Evolutionary conservation across 2,797 vertebrate species (phyloP).

Genomic region (Intellagama lesueurii): DNA sequence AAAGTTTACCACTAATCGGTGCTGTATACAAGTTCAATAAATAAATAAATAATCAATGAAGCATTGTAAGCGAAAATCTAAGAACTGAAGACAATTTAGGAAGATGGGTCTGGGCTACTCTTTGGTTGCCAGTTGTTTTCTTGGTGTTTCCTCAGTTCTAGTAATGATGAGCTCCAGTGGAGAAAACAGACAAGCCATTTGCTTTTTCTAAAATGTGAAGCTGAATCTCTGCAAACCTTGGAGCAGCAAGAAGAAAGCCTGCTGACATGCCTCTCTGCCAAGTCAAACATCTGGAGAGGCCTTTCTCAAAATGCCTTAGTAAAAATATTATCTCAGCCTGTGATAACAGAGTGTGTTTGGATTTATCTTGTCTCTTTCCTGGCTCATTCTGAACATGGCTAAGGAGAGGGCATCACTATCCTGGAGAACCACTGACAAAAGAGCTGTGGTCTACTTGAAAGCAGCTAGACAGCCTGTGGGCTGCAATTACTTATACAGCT

Average conservation of each 20-base stretch:
- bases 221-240: slow-evolving; percentile 50
- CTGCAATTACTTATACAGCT: slow-evolving; percentile 54
- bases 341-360: slow-evolving; percentile 54
- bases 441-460: slow-evolving; percentile 13
- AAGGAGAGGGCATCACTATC: slow-evolving; percentile 22
- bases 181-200: slow-evolving; percentile 17
- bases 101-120: neutral
- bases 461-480: slow-evolving; percentile 32
- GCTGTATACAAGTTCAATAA: too few species aligned
- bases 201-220: slow-evolving; percentile 54
- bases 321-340: slow-evolving; percentile 50
- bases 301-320: slow-evolving; percentile 41
- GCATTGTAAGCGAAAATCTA: too few species aligned
- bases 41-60: too few species aligned
- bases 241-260: slow-evolving; percentile 42
- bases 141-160: neutral
- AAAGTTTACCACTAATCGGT: too few species aligned
- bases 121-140: slow-evolving; percentile 37
- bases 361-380: slow-evolving; percentile 42
- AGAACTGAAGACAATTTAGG: too few species aligned
- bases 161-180: slow-evolving; percentile 17
- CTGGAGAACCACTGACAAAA: slow-evolving; percentile 23
- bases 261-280: slow-evolving; percentile 51
- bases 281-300: slow-evolving; percentile 57
- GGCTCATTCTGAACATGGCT: neutral